These are phyloP conservation scores for Eulemur macaco DNA, from an alignment of 2,113 vertebrate genomes.

Conservation along the genomic window DNA sequence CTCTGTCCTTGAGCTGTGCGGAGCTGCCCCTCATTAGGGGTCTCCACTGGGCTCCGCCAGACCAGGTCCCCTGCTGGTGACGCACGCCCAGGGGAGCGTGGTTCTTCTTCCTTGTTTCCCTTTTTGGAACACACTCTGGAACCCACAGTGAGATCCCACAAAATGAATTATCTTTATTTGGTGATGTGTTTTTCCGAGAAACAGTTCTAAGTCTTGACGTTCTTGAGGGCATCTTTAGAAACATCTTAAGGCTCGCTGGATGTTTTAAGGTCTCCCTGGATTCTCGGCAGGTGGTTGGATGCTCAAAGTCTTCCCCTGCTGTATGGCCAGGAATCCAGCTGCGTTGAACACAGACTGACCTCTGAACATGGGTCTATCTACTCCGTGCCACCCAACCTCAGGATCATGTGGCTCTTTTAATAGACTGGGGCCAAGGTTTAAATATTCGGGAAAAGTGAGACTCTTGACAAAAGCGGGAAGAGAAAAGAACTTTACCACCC, in stretches of 20 bases:
- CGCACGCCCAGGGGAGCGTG: neutral
- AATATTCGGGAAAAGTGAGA: constrained; percentile 7
- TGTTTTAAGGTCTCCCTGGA: neutral
- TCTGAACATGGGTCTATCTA: neutral
- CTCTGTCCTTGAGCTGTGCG: neutral
- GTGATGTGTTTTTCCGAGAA: constrained; percentile 28
- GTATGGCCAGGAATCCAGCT: neutral
- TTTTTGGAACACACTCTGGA: neutral
- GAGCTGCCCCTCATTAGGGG: neutral
- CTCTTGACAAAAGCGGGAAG: neutral
- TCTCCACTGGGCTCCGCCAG: neutral
- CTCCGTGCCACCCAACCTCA: neutral
- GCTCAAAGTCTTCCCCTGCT: neutral
- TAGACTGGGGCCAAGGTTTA: neutral
- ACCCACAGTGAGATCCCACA: neutral
- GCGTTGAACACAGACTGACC: neutral
- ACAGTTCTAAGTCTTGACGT: neutral
- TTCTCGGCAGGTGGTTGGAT: neutral
- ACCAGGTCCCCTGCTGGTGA: neutral
- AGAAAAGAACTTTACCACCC: neutral
- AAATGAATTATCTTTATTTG: neutral
- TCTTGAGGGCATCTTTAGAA: neutral
- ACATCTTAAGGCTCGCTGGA: neutral
- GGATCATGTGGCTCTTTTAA: neutral
- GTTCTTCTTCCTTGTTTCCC: neutral